A percentile compares a stretch with the other conserved stretches of the same genome.
Conservation (phyloP, 1,140 invertebrate genomes). For the Helicoverpa zea region DNA sequence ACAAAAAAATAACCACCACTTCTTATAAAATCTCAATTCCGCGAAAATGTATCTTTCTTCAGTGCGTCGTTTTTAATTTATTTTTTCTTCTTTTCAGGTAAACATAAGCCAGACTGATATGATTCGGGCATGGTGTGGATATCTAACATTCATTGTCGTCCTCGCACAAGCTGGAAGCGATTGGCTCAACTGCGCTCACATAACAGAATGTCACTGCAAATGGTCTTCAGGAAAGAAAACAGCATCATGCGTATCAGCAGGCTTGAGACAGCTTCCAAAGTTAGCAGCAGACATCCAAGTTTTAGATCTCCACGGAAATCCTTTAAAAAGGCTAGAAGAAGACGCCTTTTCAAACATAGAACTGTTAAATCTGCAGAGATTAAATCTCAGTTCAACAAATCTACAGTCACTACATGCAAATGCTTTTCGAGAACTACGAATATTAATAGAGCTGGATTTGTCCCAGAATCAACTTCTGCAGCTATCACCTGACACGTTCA, state of each 20-base stretch:
- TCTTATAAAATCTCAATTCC: background rate
- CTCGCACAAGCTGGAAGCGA: constrained; percentile 85
- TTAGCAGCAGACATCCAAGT: constrained; percentile 95
- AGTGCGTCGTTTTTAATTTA: background rate
- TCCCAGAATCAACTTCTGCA: constrained; percentile 91
- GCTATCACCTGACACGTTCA: constrained; percentile 91
- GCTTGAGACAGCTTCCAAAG: constrained; percentile 90
- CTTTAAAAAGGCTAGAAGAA: constrained; percentile 90
- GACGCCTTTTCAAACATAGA: constrained; percentile 93
- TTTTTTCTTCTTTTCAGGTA: constrained; percentile 73
- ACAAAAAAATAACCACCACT: background rate
- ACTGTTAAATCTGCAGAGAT: constrained; percentile 93
- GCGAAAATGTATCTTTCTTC: background rate
- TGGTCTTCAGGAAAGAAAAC: constrained; percentile 96
- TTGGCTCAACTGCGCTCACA: constrained; percentile 92
- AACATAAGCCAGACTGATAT: constrained; percentile 68
- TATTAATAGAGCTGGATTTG: constrained; percentile 95
- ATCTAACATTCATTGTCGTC: constrained; percentile 71
- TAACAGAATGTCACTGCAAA: constrained; percentile 92
- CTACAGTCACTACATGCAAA: constrained; percentile 92
- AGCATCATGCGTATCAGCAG: constrained; percentile 92
- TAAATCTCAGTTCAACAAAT: constrained; percentile 92
- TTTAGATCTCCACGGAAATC: constrained; percentile 93
- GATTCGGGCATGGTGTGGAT: constrained; percentile 72
- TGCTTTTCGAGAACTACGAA: constrained; percentile 94